These are phyloP conservation scores for Aleiodes sp. DNA, from an alignment of 1,140 invertebrate genomes.

Conservation along the genomic window DNA sequence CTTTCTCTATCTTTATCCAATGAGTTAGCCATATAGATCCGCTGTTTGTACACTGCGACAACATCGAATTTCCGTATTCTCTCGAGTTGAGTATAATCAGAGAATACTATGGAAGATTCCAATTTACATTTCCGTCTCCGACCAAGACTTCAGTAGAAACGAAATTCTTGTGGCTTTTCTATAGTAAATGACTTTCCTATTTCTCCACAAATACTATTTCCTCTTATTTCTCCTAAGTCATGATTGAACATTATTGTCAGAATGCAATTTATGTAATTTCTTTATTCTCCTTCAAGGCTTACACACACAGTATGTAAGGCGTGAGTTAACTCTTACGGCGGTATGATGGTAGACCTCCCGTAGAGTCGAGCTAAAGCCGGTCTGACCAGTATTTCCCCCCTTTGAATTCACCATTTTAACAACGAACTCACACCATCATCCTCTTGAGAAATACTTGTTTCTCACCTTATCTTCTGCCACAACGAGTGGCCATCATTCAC, in stretches of 20 bases:
- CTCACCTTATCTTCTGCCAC: conserved; percentile 3
- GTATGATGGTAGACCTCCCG: conserved; percentile 39
- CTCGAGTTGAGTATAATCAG: not conserved
- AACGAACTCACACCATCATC: conserved; percentile 37
- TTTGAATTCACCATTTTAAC: conserved; percentile 36
- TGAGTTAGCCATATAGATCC: not conserved
- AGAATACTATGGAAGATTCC: not conserved
- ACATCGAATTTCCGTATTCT: conserved; percentile 17
- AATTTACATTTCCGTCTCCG: not conserved
- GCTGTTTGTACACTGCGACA: conserved; percentile 9
- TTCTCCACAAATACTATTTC: not conserved
- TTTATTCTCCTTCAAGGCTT: not conserved
- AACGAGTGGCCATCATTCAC: not conserved
- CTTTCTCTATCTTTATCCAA: not conserved
- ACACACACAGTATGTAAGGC: not conserved
- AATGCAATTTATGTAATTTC: conserved; percentile 25
- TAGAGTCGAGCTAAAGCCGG: conserved; percentile 41
- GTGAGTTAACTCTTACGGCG: too few species aligned
- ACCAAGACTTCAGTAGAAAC: conserved; percentile 1
- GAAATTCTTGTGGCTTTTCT: not conserved
- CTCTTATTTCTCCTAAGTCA: too few species aligned
- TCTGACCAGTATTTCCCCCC: conserved; percentile 51
- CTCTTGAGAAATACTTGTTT: conserved; percentile 10
- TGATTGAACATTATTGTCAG: not conserved
- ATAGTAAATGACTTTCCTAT: too few species aligned